Percentiles rank a stretch among this genome's conserved stretches.
Conservation (phyloP, 2,888 invertebrate species). For the Agrypnus murinus region DNA sequence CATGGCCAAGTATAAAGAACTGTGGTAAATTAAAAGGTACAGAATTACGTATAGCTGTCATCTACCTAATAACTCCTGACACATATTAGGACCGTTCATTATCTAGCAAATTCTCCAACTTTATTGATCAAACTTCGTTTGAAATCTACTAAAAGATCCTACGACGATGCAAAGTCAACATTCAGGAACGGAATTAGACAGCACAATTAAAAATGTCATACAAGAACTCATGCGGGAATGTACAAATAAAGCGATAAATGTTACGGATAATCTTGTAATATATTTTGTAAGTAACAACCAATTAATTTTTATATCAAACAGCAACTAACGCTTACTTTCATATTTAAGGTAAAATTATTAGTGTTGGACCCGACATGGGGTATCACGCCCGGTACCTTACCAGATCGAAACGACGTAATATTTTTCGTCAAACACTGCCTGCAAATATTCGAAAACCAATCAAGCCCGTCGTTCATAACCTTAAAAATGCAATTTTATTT, state of each 20-base stretch:
- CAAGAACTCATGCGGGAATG: conserved; percentile 76
- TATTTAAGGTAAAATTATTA: conserved; percentile 73
- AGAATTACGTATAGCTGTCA: too few relatives aligned
- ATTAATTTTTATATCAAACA: too few relatives aligned
- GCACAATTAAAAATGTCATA: conserved; percentile 75
- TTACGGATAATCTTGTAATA: conserved; percentile 73
- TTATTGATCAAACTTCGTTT: too few relatives aligned
- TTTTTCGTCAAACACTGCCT: conserved; percentile 74
- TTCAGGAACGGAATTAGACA: conserved; percentile 62
- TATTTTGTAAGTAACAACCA: conserved; percentile 70
- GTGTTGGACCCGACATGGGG: conserved; percentile 76
- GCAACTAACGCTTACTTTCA: too few relatives aligned
- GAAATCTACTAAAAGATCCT: too few relatives aligned
- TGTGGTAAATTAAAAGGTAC: too few relatives aligned
- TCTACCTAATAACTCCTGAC: too few relatives aligned
- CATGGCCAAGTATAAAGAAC: too few relatives aligned
- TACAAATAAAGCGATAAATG: conserved; percentile 68
- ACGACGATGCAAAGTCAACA: background rate
- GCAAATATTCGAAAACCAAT: conserved; percentile 68
- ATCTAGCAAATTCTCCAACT: too few relatives aligned
- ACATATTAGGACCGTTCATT: too few relatives aligned
- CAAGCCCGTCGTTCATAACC: conserved; percentile 72
- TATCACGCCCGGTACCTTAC: conserved; percentile 71
- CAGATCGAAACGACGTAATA: conserved; percentile 72
- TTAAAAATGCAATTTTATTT: conserved; percentile 79